Evolutionary conservation across 2,888 invertebrate species (phyloP).

Genomic region (Nebria salina): DNA sequence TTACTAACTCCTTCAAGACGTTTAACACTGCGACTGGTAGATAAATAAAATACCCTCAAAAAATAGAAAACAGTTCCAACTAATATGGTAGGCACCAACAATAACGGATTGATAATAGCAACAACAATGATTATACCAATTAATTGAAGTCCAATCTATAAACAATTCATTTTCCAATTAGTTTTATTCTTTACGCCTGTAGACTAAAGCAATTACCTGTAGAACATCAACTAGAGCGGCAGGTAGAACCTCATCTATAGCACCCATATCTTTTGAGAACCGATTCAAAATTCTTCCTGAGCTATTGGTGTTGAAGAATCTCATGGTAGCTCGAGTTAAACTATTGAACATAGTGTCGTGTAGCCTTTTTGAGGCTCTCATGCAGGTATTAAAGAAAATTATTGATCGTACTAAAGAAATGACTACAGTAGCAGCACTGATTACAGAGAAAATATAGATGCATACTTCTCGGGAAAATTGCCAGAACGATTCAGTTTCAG

Average conservation of each 20-base stretch:
- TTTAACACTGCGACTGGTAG: slow-evolving; percentile 79
- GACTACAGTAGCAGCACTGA: slow-evolving; percentile 60
- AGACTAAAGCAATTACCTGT: slow-evolving; percentile 54
- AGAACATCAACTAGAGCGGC: slow-evolving; percentile 65
- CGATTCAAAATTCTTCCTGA: slow-evolving; percentile 73
- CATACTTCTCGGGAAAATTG: slow-evolving; percentile 53
- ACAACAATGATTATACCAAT: slow-evolving; percentile 79
- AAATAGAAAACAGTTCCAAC: slow-evolving; percentile 73
- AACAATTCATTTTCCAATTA: not conserved
- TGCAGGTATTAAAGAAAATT: slow-evolving; percentile 66
- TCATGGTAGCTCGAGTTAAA: slow-evolving; percentile 71
- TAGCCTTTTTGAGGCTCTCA: slow-evolving; percentile 66
- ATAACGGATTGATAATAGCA: slow-evolving; percentile 75
- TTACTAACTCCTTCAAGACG: slow-evolving; percentile 75
- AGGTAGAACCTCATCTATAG: slow-evolving; percentile 67
- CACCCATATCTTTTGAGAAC: slow-evolving; percentile 77
- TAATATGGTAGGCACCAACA: slow-evolving; percentile 72
- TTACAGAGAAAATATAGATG: slow-evolving; percentile 60
- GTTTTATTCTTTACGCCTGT: not conserved
- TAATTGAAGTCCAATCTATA: slow-evolving; percentile 69
- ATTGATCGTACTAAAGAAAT: slow-evolving; percentile 63
- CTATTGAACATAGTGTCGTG: slow-evolving; percentile 67
- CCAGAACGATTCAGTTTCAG: slow-evolving; percentile 48
- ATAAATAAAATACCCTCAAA: slow-evolving; percentile 74
- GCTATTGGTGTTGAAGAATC: slow-evolving; percentile 77